Conservation (phyloP, 2,888 invertebrate genomes). For the Elegia similella region DNA sequence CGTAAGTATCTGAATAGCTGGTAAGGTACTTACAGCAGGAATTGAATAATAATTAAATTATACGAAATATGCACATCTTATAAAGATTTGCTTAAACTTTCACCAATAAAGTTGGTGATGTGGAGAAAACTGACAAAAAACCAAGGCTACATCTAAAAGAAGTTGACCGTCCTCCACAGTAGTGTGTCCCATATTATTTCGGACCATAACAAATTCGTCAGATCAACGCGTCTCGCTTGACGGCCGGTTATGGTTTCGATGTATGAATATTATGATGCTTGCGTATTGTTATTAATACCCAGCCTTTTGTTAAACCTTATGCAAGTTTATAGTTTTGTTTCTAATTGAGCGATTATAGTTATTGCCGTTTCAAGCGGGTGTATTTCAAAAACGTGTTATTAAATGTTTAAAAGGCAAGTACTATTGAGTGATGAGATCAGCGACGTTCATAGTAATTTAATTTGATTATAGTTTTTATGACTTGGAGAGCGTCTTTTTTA, state of each 20-base stretch:
- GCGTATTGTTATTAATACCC: slow-evolving; percentile 50
- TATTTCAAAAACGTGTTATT: slow-evolving; percentile 9
- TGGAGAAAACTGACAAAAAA: too few relatives aligned
- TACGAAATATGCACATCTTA: too few relatives aligned
- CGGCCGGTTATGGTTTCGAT: slow-evolving; percentile 58
- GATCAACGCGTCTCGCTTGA: slow-evolving; percentile 70
- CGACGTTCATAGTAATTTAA: neutral
- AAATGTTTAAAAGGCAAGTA: neutral
- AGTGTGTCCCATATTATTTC: slow-evolving; percentile 58
- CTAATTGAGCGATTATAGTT: slow-evolving; percentile 14
- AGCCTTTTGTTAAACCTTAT: slow-evolving; percentile 18
- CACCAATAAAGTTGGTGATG: too few relatives aligned
- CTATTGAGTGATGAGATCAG: neutral
- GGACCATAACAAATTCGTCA: slow-evolving; percentile 79
- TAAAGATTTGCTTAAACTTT: neutral
- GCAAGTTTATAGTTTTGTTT: slow-evolving; percentile 14
- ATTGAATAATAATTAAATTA: too few relatives aligned
- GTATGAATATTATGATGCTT: slow-evolving; percentile 67
- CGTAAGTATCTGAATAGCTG: too few relatives aligned
- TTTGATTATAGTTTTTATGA: too few relatives aligned
- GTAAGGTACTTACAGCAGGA: too few relatives aligned
- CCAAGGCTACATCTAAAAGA: too few relatives aligned
- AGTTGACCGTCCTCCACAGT: slow-evolving; percentile 19
- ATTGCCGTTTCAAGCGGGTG: slow-evolving; percentile 4
- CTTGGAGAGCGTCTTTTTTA: too few relatives aligned